phyloP scores from a whole-genome alignment of 1,140 invertebrate genomes.

The Oscheius sp. region DNA sequence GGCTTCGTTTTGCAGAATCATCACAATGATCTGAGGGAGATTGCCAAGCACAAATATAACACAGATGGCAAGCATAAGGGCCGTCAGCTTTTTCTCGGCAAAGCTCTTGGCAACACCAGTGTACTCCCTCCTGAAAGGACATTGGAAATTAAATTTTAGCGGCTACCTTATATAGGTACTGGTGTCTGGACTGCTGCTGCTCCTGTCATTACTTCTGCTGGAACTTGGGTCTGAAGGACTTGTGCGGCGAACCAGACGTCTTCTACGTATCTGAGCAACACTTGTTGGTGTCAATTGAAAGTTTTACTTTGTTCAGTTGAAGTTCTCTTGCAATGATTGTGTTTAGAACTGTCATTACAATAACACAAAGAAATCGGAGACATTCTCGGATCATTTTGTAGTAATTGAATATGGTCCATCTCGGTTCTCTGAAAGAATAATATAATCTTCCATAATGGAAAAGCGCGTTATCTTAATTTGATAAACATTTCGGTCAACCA shows the following conservation, averaged over 20 bases:
- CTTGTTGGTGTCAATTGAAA: background rate
- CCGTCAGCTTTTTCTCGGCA: conserved; percentile 58
- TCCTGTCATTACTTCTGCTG: background rate
- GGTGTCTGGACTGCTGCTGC: background rate
- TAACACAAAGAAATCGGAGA: conserved; percentile 51
- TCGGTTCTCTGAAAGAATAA: conserved; percentile 46
- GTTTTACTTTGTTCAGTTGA: conserved; percentile 49
- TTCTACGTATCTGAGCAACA: background rate
- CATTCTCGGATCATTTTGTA: conserved; percentile 53
- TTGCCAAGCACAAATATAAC: conserved; percentile 55
- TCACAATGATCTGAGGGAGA: conserved; percentile 56
- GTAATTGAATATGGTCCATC: conserved; percentile 52
- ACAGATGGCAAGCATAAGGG: conserved; percentile 53
- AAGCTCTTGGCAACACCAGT: conserved; percentile 47
- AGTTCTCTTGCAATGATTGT: conserved; percentile 49
- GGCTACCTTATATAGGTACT: background rate
- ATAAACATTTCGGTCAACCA: conserved; percentile 6
- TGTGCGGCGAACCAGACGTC: background rate
- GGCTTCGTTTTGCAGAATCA: conserved; percentile 56
- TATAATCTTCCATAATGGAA: background rate
- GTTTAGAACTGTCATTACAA: conserved; percentile 49
- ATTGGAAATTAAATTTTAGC: background rate
- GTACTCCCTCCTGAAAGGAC: conserved; percentile 16
- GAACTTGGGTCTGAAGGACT: background rate
- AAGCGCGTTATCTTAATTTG: background rate